A percentile compares a stretch with the other conserved stretches of the same genome.
Evolutionary conservation across 2,113 vertebrate genomes (phyloP).

Genomic region (Microtus richardsoni): DNA sequence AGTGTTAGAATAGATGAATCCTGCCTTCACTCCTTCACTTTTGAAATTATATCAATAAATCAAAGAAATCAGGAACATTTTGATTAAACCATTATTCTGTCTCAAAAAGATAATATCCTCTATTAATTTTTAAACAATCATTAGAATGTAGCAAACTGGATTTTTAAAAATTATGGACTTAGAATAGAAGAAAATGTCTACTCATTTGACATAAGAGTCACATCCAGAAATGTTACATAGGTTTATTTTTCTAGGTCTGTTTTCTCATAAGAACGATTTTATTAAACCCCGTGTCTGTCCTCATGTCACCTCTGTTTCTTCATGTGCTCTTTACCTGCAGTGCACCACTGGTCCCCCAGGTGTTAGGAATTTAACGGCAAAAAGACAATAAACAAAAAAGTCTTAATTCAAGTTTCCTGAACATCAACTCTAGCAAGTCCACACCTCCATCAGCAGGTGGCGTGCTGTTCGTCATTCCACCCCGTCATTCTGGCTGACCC

Average conservation of each 20-base stretch:
- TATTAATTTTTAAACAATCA: conserved; percentile 30
- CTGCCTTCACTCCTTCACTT: conserved; percentile 38
- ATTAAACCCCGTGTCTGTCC: conserved; percentile 27
- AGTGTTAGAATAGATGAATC: background rate
- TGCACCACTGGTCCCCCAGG: conserved; percentile 19
- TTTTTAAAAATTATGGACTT: conserved; percentile 50
- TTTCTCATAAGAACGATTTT: conserved; percentile 37
- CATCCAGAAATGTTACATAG: conserved; percentile 12
- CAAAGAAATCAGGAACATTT: conserved; percentile 47
- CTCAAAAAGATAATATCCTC: conserved; percentile 22
- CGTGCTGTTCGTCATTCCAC: background rate
- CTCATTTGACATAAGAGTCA: conserved; percentile 38
- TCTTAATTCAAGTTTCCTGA: conserved; percentile 21
- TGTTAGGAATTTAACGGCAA: background rate
- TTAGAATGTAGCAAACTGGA: conserved; percentile 40
- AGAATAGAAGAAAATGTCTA: background rate
- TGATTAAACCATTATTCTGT: conserved; percentile 56
- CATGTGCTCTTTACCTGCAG: background rate
- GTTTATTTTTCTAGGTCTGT: conserved; percentile 56
- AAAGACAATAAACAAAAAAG: conserved; percentile 18
- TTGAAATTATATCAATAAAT: conserved; percentile 42
- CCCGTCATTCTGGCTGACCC: background rate
- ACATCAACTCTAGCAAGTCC: background rate
- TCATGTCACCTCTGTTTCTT: conserved; percentile 33
- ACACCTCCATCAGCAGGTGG: background rate